Evolutionary conservation across 2,888 invertebrate species (phyloP), one percentile per base, ranked within the genome.

Genomic region (Tromatobia lineatoria): DNA sequence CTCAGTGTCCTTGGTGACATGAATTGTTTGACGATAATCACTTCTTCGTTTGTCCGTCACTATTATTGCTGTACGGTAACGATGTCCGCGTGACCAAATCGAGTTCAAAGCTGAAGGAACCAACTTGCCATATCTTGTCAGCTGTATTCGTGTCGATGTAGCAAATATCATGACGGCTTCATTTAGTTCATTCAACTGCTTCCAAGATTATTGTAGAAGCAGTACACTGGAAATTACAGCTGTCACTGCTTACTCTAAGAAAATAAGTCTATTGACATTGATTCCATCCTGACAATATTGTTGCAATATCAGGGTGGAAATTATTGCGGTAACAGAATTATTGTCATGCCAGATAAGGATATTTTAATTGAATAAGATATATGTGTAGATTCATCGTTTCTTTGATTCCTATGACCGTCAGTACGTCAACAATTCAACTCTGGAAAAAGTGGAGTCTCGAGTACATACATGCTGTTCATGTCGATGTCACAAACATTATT

Each of bases 21-120:
- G 59, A 74, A 78, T 82, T 78, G 82, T 78, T 82, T 78, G 73
- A 67, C 77, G 73, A 73, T 82, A 73, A 82, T 78, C 61, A 64
- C 77, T 50, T 54, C 15, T 54, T 57, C 45, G 42, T 15, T 70
- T 76, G 57, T 29, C 45, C 70, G 47, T 66, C 45, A 4, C 74
- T 23, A 25, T 45, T 50, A 42, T 20, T 18, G 64, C 20, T 38
- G 50, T 25, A 64, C 38, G 34, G 42, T 42, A 38, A 45, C 20
- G 25, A 47, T 67, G 4, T 25, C 75, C 6, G 64, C 75, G 64
- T 52, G 38, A 75, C 52, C 50, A 38, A 75, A 64, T 75, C 64
- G 38, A 64, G 38, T 64, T 18, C 20, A 38, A n/a, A 64, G 15
- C 25, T 25, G 15, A 2, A 15, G 11, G 23, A 20, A 20, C 11